A percentile compares a stretch with the other conserved stretches of the same genome.
Conservation (phyloP, 2,797 vertebrate species). For the Microchirus variegatus region DNA sequence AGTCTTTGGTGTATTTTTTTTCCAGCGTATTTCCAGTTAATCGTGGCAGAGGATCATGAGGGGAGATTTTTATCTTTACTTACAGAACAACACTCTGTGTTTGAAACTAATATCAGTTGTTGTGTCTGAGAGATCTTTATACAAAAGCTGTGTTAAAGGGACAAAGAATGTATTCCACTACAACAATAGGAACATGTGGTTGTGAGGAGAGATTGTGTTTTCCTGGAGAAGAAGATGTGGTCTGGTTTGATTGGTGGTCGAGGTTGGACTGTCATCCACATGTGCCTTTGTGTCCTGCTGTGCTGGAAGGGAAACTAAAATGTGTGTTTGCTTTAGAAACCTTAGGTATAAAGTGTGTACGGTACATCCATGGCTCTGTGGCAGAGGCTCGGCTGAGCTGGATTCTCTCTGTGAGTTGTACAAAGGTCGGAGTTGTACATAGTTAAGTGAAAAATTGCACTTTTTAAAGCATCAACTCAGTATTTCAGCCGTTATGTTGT, state of each 20-base stretch:
- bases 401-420: slow-evolving; percentile 19
- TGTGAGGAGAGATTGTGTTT: slow-evolving; percentile 36
- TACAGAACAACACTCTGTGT: slow-evolving; percentile 19
- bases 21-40: slow-evolving; percentile 44
- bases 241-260: slow-evolving; percentile 38
- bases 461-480: slow-evolving; percentile 55
- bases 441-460: slow-evolving; percentile 35
- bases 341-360: background rate
- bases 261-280: slow-evolving; percentile 67
- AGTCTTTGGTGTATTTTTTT: slow-evolving; percentile 48
- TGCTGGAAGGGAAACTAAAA: slow-evolving; percentile 25
- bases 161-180: slow-evolving; percentile 57
- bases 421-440: slow-evolving; percentile 40
- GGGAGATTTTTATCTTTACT: slow-evolving; percentile 31
- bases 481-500: slow-evolving; percentile 36
- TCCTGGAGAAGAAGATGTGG: slow-evolving; percentile 33
- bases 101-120: slow-evolving; percentile 16
- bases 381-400: slow-evolving; percentile 33
- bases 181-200: slow-evolving; percentile 58
- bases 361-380: slow-evolving; percentile 3
- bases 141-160: slow-evolving; percentile 27
- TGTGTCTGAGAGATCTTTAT: slow-evolving; percentile 27
- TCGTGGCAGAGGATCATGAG: slow-evolving; percentile 22
- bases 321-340: background rate
- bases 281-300: slow-evolving; percentile 77